Evolutionary conservation across 1,140 invertebrate species (phyloP), one percentile per base, ranked within the genome.

Genomic region (Micrasema minimum): DNA sequence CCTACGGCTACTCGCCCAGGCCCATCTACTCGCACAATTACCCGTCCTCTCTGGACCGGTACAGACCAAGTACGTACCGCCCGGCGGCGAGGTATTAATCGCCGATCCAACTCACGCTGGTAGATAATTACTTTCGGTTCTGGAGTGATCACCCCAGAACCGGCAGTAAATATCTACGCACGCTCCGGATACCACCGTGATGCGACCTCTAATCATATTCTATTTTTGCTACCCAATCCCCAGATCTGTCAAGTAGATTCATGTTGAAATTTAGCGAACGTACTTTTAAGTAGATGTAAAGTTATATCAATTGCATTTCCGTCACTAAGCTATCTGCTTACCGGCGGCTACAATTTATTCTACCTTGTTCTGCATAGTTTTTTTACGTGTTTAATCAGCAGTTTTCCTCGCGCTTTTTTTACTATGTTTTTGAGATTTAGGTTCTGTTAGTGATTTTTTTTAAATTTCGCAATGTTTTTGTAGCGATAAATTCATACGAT

Each of bases 21-120:
- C 88, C 91, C 80, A 91, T 95, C 86, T 93, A 93, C 81, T 90
- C 92, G 75, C 91, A 93, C 86, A 92, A 93, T 84, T 93, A 93
- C 86, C 89, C 88, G 76, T 80, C 82, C 71, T 88, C 89, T 76
- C 83, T 91, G 81, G 90, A 91, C 80, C 87, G 89, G 85, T 91
- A 91, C 90, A 88, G 90, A 88, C 90, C 92, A 87, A 91, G 92
- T 93, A 90, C 89, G 92, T 92, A 90, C 84, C 51, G 70, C 62
- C 65, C 71, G 20, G 31, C 51, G 12, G 11, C 64, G 51, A 48
- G 71, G 46, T 37, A n/a, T 31, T 71, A 66, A 61, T 45, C n/a
- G 11, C 10, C 57, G 14, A 41, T 12, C 35, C 26, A 18, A 57
- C 4, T 26, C 16, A 37, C n/a, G n/a, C n/a, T n/a, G n/a, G n/a